Conservation (phyloP, 1,140 invertebrate genomes). For the Drosophila setifemur region DNA sequence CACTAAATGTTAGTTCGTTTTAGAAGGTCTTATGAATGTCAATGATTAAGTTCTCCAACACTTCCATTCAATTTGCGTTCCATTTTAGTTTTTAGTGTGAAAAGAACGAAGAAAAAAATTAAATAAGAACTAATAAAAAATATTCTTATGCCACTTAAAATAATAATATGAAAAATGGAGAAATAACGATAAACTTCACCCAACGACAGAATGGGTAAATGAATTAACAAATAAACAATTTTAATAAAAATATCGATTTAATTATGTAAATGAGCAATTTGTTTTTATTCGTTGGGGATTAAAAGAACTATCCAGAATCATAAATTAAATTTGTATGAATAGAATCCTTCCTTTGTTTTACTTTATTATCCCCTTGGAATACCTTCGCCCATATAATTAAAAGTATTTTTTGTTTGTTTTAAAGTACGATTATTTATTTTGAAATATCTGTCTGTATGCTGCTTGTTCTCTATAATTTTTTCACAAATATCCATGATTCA, state of each 20-base stretch:
- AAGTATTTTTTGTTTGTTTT: too few species aligned
- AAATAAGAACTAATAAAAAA: constrained; percentile 2
- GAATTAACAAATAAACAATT: constrained; percentile 42
- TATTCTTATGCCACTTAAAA: constrained; percentile 31
- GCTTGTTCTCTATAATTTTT: constrained; percentile 18
- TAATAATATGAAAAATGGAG: not conserved
- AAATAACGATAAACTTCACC: constrained; percentile 1
- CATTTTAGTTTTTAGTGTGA: constrained; percentile 3
- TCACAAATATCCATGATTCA: constrained; percentile 33
- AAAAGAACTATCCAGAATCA: too few species aligned
- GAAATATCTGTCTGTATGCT: constrained; percentile 50
- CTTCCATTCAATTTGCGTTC: not conserved
- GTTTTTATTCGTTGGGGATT: not conserved
- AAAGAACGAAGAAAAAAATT: not conserved
- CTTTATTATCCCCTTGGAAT: too few species aligned
- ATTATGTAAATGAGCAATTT: constrained; percentile 24
- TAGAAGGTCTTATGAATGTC: constrained; percentile 5
- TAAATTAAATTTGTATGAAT: too few species aligned
- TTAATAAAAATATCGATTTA: constrained; percentile 73
- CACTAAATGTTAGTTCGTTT: constrained; percentile 6
- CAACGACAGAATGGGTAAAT: constrained; percentile 25
- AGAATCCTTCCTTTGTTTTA: too few species aligned
- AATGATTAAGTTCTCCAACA: constrained; percentile 1
- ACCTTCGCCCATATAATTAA: too few species aligned
- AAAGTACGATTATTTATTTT: constrained; percentile 60